Conservation (phyloP, 1,140 invertebrate species). For the Bicyclus anynana region DNA sequence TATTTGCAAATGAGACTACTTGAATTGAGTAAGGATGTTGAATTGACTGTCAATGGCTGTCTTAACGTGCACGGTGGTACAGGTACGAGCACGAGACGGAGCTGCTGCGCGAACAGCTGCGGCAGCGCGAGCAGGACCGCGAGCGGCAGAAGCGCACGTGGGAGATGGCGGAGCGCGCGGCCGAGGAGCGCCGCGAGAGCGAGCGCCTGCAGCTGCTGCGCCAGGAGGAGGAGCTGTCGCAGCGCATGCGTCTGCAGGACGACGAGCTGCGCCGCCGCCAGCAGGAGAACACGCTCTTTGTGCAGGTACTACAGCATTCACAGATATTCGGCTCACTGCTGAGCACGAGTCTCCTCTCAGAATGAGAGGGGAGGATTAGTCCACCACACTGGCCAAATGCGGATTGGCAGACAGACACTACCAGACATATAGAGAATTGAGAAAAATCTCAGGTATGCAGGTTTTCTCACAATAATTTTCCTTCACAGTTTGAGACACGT, state of each 20-base stretch:
- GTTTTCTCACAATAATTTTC: too few species aligned
- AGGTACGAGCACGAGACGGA: constrained; percentile 72
- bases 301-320: constrained; percentile 77
- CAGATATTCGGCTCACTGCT: too few species aligned
- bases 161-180: constrained; percentile 91
- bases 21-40: too few species aligned
- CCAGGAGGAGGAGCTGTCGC: constrained; percentile 86
- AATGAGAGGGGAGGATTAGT: too few species aligned
- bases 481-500: too few species aligned
- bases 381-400: too few species aligned
- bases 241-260: constrained; percentile 86
- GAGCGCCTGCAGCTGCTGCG: constrained; percentile 85
- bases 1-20: too few species aligned
- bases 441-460: too few species aligned
- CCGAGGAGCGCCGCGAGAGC: constrained; percentile 86
- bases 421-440: too few species aligned
- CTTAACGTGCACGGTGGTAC: not conserved
- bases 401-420: too few species aligned
- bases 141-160: constrained; percentile 92
- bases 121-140: constrained; percentile 90
- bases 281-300: constrained; percentile 89
- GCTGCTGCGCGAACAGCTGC: constrained; percentile 81
- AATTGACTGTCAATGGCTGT: too few species aligned
- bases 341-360: too few species aligned
- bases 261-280: constrained; percentile 89